phyloP scores from a whole-genome alignment of 2,797 vertebrate species.

The Anguilla marmorata region DNA sequence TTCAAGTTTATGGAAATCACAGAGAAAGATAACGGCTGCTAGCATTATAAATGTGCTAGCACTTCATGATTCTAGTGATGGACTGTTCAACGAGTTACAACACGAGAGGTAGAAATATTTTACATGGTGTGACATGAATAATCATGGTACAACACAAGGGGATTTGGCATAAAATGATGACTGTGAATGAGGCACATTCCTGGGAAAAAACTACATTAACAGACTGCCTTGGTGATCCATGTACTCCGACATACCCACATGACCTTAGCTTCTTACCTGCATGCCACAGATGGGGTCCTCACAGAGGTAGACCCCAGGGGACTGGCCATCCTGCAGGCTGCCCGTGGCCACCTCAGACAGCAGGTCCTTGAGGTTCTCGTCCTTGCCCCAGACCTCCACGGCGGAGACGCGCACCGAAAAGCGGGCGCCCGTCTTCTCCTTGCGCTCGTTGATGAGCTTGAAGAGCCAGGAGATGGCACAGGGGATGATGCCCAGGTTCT shows the following conservation, averaged over 20 bases:
- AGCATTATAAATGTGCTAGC: neutral
- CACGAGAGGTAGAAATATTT: no score
- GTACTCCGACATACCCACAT: neutral
- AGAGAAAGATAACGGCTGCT: neutral
- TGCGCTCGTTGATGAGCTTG: constrained; percentile 94
- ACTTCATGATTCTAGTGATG: neutral
- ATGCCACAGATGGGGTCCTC: constrained; percentile 99
- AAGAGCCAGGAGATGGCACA: constrained; percentile 98
- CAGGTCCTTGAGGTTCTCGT: constrained; percentile 94
- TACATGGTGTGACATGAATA: no score
- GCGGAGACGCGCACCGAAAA: constrained; percentile 97
- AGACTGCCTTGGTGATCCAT: neutral
- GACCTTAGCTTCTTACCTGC: constrained; percentile 76
- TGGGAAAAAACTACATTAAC: neutral
- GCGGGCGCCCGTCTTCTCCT: constrained; percentile 94
- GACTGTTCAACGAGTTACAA: no score
- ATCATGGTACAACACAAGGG: no score
- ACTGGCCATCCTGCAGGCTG: constrained; percentile 94
- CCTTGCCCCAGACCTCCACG: constrained; percentile 94
- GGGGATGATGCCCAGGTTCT: constrained; percentile 93
- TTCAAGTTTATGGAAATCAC: neutral
- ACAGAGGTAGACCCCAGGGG: constrained; percentile 94
- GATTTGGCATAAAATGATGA: no score
- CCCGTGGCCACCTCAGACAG: constrained; percentile 94
- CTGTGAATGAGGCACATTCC: neutral